Conservation (phyloP, 2,113 vertebrate species). For the Carassius gibelio region DNA sequence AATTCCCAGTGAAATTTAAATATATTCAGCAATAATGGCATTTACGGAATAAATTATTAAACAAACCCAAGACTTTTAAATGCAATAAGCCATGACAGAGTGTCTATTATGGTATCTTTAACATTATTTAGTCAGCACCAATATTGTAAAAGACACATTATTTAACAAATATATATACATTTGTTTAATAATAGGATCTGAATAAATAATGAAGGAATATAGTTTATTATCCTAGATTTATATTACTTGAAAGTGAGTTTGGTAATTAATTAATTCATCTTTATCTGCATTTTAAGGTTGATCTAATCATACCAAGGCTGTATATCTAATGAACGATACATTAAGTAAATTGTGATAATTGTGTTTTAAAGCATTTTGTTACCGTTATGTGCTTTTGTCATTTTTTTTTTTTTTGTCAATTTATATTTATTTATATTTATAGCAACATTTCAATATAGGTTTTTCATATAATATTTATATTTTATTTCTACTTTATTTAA, state of each 20-base stretch:
- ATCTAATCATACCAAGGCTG: neutral
- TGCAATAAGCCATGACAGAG: neutral
- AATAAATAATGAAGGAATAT: neutral
- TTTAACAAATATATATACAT: neutral
- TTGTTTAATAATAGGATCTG: neutral
- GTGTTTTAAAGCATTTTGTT: no score
- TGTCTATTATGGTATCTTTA: neutral
- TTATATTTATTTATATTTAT: no score
- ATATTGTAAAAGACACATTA: neutral
- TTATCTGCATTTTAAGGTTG: neutral
- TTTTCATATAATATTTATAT: neutral
- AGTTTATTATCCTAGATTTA: neutral
- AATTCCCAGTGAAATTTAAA: neutral
- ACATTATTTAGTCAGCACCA: neutral
- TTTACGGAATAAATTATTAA: neutral
- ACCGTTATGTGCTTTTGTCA: no score
- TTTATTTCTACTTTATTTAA: neutral
- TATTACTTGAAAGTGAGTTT: no score
- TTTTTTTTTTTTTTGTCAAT: no score
- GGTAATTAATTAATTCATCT: no score
- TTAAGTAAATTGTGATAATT: neutral
- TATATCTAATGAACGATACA: neutral
- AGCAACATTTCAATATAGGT: neutral
- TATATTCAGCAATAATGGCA: neutral
- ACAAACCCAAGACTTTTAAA: neutral